Percentiles rank a stretch among this genome's conserved stretches.
Conservation (phyloP, 2,113 vertebrate genomes). For the Colaptes auratus region DNA sequence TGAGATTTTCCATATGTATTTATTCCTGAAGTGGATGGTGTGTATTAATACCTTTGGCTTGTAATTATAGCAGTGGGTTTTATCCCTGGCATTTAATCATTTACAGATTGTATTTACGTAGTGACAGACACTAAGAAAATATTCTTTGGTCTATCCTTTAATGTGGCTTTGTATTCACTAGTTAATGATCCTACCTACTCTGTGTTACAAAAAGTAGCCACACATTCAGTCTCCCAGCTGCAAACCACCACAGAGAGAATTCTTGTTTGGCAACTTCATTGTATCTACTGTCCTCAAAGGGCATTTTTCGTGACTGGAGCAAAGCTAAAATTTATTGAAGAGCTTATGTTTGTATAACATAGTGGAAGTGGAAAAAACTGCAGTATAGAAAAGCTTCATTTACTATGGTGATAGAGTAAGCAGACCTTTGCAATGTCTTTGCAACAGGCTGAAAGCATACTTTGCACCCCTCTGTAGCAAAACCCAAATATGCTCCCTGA, state of each 20-base stretch:
- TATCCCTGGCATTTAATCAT: constrained; percentile 9
- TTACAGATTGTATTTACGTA: background rate
- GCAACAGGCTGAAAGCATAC: background rate
- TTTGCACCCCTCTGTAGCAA: background rate
- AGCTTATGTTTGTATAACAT: background rate
- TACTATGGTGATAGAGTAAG: background rate
- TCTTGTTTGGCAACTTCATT: background rate
- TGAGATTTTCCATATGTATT: constrained; percentile 12
- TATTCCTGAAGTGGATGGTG: constrained; percentile 17
- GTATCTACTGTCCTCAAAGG: background rate
- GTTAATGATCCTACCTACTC: background rate
- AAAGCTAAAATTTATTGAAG: background rate
- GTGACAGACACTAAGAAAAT: background rate
- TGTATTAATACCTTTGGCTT: background rate
- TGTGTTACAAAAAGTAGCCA: background rate
- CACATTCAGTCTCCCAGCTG: background rate
- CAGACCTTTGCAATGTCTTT: background rate
- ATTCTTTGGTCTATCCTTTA: background rate
- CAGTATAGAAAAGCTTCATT: background rate
- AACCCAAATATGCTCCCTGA: background rate
- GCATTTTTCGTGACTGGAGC: background rate
- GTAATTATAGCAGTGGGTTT: constrained; percentile 13
- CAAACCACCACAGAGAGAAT: background rate
- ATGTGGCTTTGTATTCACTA: background rate
- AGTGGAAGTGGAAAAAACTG: background rate